Base-by-base conservation (phyloP, 1,140 invertebrate genomes). In the Aphidius ervi region DNA sequence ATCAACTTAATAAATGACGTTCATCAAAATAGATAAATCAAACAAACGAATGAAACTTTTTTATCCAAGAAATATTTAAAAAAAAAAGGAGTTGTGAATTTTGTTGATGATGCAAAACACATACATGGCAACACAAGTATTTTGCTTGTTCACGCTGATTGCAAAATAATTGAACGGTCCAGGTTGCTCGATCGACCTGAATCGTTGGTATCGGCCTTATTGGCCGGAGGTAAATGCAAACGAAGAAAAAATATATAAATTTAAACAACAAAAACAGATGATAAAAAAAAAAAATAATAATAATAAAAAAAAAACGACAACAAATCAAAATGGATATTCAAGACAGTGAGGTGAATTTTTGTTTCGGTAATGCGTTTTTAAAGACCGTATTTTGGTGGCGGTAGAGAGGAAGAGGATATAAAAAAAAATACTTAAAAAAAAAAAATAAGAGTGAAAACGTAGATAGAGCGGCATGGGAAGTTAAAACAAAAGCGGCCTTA, bases 281-380 rank as follows among this genome's bases (percentile, higher is more conserved):
- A 16, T 16, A 16, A 58, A 47, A n/a, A 16, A 48, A 58, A 46
- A 48, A 49, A 16, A 49, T 42, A 53, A 53, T 23, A 6, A 47
- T 9, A 46, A n/a, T n/a, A 47, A 57, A 37, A 6, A 23, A 31
- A 53, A 54, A 37, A 60, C 55, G 23, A 56, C 16, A 56, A 31
- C 23, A 31, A 31, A 31, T 31, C 23, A 31, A 31, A 31, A 31
- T 31, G 23, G 23, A 31, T 31, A 31, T 31, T 31, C 23, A 31
- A 54, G 37, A 54, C 52, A 54, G 52, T 6, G 52, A n/a, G 23
- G 23, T 31, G 10, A 39, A 60, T 60, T 65, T 65, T 65, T 59
- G 67, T 68, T 70, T 67, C 58, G 68, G 68, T 76, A 75, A 76
- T 76, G 73, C 71, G 71, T 76, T 76, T 76, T 76, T 76, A 76